phyloP scores from a whole-genome alignment of 2,113 vertebrate genomes.

The Rhombomys opimus region DNA sequence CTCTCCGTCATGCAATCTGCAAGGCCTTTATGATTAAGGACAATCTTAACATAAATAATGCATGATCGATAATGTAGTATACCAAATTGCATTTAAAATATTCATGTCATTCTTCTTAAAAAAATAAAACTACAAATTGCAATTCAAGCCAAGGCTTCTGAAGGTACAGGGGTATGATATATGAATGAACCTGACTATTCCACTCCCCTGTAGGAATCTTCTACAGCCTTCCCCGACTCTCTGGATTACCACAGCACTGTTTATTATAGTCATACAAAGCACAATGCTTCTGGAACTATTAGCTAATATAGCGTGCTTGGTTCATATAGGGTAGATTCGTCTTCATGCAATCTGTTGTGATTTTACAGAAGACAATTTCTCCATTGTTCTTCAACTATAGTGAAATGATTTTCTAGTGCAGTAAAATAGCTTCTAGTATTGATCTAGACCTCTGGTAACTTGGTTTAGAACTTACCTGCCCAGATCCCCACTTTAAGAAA shows the following conservation, averaged over 20 bases:
- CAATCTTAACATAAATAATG: constrained; percentile 86
- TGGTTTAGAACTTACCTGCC: constrained; percentile 26
- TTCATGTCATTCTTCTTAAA: constrained; percentile 82
- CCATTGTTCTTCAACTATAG: constrained; percentile 20
- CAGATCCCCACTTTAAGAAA: constrained; percentile 17
- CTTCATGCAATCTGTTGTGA: constrained; percentile 51
- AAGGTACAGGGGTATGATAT: constrained; percentile 53
- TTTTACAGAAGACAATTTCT: constrained; percentile 37
- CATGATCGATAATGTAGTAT: constrained; percentile 77
- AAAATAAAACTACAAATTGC: constrained; percentile 76
- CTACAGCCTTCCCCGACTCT: not conserved
- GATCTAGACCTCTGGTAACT: constrained; percentile 39
- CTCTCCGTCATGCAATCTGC: constrained; percentile 33
- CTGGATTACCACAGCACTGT: not conserved
- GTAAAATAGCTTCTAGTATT: constrained; percentile 32
- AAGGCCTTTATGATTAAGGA: constrained; percentile 79
- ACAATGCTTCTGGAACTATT: constrained; percentile 23
- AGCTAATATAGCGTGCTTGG: constrained; percentile 15
- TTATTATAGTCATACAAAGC: not conserved
- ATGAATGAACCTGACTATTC: constrained; percentile 3
- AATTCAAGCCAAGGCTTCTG: constrained; percentile 74
- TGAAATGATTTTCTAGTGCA: constrained; percentile 39
- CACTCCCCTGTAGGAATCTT: not conserved
- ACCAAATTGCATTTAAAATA: constrained; percentile 85
- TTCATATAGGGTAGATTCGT: constrained; percentile 32